Conservation (phyloP, 2,113 vertebrate species). For the Papio anubis region DNA sequence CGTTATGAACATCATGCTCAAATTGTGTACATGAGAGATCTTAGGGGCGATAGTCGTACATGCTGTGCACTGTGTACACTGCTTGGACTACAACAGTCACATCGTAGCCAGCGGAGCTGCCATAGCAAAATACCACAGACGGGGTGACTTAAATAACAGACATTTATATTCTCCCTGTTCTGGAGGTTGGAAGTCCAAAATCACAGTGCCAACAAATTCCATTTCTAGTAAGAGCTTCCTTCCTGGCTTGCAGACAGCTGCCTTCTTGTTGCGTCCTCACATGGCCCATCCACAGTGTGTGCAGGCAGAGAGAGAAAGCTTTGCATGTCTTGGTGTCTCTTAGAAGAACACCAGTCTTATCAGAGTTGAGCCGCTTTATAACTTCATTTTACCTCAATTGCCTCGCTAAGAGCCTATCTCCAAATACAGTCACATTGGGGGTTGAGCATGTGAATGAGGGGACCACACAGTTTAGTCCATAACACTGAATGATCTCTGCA, state of each 20-base stretch:
- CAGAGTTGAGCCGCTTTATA: not conserved
- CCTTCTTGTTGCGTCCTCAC: not conserved
- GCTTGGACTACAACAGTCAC: not conserved
- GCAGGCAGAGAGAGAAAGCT: not conserved
- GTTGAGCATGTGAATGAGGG: not conserved
- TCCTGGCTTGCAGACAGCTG: not conserved
- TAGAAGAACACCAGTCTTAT: not conserved
- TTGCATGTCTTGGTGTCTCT: not conserved
- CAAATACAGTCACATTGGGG: not conserved
- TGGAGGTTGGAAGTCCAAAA: not conserved
- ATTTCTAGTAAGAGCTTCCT: not conserved
- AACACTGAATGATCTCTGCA: not conserved
- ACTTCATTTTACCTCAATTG: not conserved
- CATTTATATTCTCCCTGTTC: conserved; percentile 6
- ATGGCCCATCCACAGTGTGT: not conserved
- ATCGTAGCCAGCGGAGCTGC: not conserved
- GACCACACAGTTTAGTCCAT: not conserved
- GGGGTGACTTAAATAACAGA: not conserved
- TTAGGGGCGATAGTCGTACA: accelerated
- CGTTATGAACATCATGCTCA: not conserved
- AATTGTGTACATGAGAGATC: not conserved
- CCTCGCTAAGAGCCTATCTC: not conserved
- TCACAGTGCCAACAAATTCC: not conserved
- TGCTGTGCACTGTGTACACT: not conserved
- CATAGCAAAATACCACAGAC: not conserved